Evolutionary conservation across 30 jellyfish, hydroid and myxozoan species (phyloP).

Genomic region (Euphysa ruthae): DNA sequence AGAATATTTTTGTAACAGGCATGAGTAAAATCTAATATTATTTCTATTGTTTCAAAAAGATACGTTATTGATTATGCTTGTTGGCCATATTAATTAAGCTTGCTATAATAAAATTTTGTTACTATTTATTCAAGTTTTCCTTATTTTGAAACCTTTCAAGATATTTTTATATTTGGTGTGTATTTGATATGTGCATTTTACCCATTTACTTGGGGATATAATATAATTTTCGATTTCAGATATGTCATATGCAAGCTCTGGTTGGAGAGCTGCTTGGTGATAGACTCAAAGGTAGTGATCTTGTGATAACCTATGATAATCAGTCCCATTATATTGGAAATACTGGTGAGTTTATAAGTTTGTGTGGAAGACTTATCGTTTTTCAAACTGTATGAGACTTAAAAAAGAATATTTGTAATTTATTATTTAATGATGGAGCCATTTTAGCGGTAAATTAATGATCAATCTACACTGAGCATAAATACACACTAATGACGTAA

Average conservation of each 20-base stretch:
- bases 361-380: not conserved
- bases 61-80: no score
- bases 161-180: not conserved
- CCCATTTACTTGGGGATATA: no score
- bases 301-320: not conserved
- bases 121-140: not conserved
- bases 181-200: no score
- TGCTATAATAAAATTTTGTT: no score
- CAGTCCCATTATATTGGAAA: not conserved
- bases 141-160: not conserved
- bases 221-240: not conserved
- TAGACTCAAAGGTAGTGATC: not conserved
- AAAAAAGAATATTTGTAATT: not conserved
- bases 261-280: slow-evolving; percentile 13
- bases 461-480: no score
- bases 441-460: no score
- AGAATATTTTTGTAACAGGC: no score
- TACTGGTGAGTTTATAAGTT: not conserved
- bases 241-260: slow-evolving; percentile 20
- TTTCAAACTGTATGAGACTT: not conserved
- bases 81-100: no score
- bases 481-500: no score
- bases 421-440: no score
- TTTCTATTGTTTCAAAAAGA: no score
- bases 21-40: no score